Evolutionary conservation across 2,797 vertebrate species (phyloP).

Genomic region (Micromesistius poutassou): DNA sequence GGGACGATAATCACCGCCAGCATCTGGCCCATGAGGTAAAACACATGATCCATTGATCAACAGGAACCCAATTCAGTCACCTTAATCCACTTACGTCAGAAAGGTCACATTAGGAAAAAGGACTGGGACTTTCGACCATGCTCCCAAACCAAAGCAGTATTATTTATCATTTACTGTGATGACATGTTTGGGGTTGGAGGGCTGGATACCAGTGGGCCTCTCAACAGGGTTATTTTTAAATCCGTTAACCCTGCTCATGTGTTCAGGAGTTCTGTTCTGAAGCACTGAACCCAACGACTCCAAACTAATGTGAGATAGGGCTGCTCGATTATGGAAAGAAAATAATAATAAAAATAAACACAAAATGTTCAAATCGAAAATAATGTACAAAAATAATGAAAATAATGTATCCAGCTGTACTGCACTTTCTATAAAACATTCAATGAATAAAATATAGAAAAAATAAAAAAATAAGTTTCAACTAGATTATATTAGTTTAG

Average conservation of each 20-base stretch:
- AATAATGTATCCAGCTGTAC: no score
- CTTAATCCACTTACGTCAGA: neutral
- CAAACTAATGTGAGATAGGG: constrained; percentile 38
- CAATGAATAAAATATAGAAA: no score
- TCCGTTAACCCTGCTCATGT: no score
- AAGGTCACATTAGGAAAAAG: neutral
- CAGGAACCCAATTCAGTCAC: neutral
- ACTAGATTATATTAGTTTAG: no score
- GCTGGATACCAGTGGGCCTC: no score
- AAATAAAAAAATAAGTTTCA: no score
- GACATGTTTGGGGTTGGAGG: neutral
- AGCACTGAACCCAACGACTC: neutral
- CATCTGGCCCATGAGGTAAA: neutral
- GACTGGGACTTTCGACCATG: neutral
- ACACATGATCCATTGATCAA: neutral
- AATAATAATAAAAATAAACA: no score
- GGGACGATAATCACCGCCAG: neutral
- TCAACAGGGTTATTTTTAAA: no score
- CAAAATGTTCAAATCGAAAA: no score
- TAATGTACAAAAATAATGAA: no score
- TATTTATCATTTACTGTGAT: neutral
- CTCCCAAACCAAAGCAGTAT: neutral
- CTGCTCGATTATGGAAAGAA: no score
- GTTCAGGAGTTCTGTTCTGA: neutral
- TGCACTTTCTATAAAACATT: no score